phyloP scores from a whole-genome alignment of 2,113 vertebrate genomes.

The Nansenia antarctica region DNA sequence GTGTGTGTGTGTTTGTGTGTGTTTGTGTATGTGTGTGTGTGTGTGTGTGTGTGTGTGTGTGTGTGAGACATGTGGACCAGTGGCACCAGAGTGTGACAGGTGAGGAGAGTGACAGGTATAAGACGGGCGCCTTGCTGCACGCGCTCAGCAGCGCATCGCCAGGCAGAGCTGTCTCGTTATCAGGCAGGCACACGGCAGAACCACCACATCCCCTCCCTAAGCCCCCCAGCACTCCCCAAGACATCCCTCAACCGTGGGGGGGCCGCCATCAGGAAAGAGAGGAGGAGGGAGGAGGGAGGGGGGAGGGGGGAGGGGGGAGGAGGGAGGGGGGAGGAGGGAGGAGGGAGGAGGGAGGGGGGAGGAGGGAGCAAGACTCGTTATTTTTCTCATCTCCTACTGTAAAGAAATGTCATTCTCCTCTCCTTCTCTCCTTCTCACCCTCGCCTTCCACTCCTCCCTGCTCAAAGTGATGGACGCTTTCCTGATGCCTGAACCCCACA shows the following conservation, averaged over 20 bases:
- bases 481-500: not conserved
- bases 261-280: not conserved
- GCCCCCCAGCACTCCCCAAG: constrained; percentile 55
- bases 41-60: constrained; percentile 9
- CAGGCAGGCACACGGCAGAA: constrained; percentile 73
- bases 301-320: not conserved
- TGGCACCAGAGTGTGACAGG: constrained; percentile 48
- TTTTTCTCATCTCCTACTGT: constrained; percentile 50
- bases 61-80: constrained; percentile 10
- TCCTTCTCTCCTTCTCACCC: constrained; percentile 54
- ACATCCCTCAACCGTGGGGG: not conserved
- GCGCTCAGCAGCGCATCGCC: constrained; percentile 51
- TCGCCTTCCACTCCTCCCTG: constrained; percentile 32
- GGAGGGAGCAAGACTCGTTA: constrained; percentile 38
- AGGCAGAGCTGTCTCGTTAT: constrained; percentile 60
- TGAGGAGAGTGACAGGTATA: constrained; percentile 59
- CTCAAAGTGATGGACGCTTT: constrained; percentile 53
- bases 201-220: constrained; percentile 65
- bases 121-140: constrained; percentile 34
- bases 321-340: not conserved
- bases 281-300: not conserved
- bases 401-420: constrained; percentile 58
- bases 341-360: not conserved
- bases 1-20: constrained; percentile 8
- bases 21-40: constrained; percentile 11